phyloP scores from a whole-genome alignment of 1,140 invertebrate species.

The Micrasema longulum region DNA sequence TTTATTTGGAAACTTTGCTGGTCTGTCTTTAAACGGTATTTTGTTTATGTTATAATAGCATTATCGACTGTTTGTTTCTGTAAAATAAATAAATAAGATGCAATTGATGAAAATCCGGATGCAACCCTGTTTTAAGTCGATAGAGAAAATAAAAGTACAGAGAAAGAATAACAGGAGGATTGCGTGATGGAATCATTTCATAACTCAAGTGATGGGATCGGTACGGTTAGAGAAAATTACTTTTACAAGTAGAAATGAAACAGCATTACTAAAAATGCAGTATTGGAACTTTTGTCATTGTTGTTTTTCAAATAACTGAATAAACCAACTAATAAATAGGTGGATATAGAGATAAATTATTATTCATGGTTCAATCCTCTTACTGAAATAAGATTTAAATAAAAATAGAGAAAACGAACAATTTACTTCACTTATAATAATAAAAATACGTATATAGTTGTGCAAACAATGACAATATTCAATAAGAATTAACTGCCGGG shows the following conservation, averaged over 20 bases:
- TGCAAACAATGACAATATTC: no score
- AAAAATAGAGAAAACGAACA: no score
- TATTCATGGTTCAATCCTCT: conserved; percentile 15
- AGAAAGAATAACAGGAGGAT: conserved; percentile 41
- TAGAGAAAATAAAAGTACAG: conserved; percentile 9
- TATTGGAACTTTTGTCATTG: conserved; percentile 4
- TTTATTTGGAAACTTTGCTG: no score
- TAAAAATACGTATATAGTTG: no score
- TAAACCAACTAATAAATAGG: neutral
- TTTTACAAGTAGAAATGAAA: conserved; percentile 10
- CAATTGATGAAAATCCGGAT: no score
- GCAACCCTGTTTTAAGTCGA: neutral
- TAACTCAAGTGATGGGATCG: conserved; percentile 52
- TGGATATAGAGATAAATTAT: conserved; percentile 7
- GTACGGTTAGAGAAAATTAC: conserved; percentile 14
- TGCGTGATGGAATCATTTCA: conserved; percentile 55
- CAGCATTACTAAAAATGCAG: conserved; percentile 8
- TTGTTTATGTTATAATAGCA: no score
- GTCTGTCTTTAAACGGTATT: no score
- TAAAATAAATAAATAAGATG: no score
- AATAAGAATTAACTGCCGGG: no score
- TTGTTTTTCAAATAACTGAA: conserved; percentile 10
- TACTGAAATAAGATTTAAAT: neutral
- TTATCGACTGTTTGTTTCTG: no score
- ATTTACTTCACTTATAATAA: no score